Evolutionary conservation across 2,888 invertebrate genomes (phyloP).

Genomic region (Amiota communis): DNA sequence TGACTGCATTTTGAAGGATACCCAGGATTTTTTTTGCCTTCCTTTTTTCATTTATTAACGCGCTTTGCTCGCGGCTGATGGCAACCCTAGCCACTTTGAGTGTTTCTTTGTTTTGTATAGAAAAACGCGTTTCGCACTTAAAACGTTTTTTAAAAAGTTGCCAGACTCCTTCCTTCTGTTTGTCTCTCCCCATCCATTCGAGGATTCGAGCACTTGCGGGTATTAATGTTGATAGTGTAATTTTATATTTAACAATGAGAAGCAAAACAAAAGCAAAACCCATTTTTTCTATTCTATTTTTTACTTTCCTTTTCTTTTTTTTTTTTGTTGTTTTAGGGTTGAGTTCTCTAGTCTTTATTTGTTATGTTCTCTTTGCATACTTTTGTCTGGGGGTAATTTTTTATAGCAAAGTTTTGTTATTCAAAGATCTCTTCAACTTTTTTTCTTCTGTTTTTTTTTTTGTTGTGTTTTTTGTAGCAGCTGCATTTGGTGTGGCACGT

Average conservation of each 20-base stretch:
- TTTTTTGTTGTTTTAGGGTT: conserved; percentile 48
- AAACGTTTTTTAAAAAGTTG: conserved; percentile 44
- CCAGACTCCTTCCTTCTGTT: too few species aligned
- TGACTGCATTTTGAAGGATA: conserved; percentile 33
- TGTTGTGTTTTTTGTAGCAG: conserved; percentile 19
- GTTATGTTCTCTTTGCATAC: neutral
- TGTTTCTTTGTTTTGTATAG: neutral
- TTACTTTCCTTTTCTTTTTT: too few species aligned
- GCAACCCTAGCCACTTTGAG: conserved; percentile 47
- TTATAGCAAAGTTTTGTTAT: conserved; percentile 42
- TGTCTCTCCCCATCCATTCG: neutral
- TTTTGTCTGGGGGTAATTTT: conserved; percentile 36
- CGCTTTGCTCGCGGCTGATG: conserved; percentile 38
- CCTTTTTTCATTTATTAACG: conserved; percentile 37
- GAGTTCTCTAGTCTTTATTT: conserved; percentile 16
- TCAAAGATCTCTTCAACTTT: conserved; percentile 34
- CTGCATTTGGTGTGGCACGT: conserved; percentile 19
- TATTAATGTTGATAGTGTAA: conserved; percentile 68
- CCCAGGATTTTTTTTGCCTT: conserved; percentile 21
- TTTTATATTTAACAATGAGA: conserved; percentile 61
- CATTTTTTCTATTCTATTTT: too few species aligned
- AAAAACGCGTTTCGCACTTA: conserved; percentile 53
- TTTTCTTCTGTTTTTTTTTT: conserved; percentile 32
- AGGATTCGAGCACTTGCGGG: conserved; percentile 44
- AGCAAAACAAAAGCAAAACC: conserved; percentile 16